Conservation (phyloP, 23 tunicate species). For the Diplosoma virens region DNA sequence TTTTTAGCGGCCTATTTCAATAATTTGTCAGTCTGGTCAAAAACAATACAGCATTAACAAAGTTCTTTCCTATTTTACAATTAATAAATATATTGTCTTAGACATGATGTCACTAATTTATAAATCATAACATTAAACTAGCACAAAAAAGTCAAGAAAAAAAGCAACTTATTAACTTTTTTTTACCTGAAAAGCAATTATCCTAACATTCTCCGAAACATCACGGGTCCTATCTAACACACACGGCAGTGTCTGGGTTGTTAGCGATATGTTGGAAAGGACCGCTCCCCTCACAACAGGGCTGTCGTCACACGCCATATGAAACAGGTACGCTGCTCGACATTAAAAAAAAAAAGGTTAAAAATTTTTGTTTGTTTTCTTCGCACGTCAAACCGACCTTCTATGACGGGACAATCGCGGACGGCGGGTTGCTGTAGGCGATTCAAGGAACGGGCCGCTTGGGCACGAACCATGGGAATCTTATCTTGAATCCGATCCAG, state of each 20-base stretch:
- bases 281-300: constrained; percentile 59
- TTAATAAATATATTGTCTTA: too few species aligned
- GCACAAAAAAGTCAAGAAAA: too few species aligned
- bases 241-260: constrained; percentile 62
- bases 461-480: constrained; percentile 59
- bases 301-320: constrained; percentile 76
- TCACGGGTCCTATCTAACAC: constrained; percentile 80
- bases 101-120: too few species aligned
- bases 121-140: too few species aligned
- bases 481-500: constrained; percentile 71
- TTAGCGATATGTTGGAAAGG: constrained; percentile 58
- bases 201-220: constrained; percentile 62
- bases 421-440: constrained; percentile 78
- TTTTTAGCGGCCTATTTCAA: too few species aligned
- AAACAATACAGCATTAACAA: too few species aligned
- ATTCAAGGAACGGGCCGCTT: constrained; percentile 70
- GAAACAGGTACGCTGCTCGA: constrained; percentile 64
- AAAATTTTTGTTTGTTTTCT: not conserved
- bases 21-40: too few species aligned
- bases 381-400: constrained; percentile 31
- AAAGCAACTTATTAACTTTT: too few species aligned
- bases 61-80: too few species aligned
- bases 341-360: not conserved
- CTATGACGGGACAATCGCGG: constrained; percentile 74
- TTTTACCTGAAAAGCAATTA: constrained; percentile 80